These are phyloP conservation scores for Callimorpha dominula DNA, from an alignment of 2,888 invertebrate genomes.

Conservation along the genomic window DNA sequence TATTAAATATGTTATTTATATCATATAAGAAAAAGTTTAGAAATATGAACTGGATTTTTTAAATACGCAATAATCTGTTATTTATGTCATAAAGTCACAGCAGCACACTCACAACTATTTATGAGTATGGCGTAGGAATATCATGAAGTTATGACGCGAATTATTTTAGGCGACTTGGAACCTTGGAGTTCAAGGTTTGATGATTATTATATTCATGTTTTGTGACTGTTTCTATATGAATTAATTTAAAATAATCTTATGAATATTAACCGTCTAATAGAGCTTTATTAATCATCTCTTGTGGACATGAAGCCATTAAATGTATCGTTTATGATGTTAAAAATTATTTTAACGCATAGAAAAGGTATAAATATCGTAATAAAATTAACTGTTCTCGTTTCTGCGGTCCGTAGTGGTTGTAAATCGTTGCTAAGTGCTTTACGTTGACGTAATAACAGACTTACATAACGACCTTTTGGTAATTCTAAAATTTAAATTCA, in stretches of 20 bases:
- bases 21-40: constrained; percentile 49
- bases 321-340: constrained; percentile 18
- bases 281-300: constrained; percentile 16
- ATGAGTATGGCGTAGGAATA: constrained; percentile 50
- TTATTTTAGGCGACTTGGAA: constrained; percentile 26
- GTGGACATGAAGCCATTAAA: constrained; percentile 18
- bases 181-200: constrained; percentile 47
- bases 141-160: constrained; percentile 54
- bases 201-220: constrained; percentile 42
- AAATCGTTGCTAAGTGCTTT: constrained; percentile 13
- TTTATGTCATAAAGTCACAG: constrained; percentile 60
- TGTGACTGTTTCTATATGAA: constrained; percentile 19
- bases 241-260: constrained; percentile 12
- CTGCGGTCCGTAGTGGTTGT: background rate
- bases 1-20: constrained; percentile 57
- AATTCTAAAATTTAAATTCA: constrained; percentile 3
- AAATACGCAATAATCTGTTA: constrained; percentile 67
- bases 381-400: constrained; percentile 15
- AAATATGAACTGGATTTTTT: constrained; percentile 57
- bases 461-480: background rate
- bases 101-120: constrained; percentile 54
- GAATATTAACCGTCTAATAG: constrained; percentile 1
- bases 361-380: constrained; percentile 17
- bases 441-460: background rate
- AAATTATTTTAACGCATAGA: constrained; percentile 13